Evolutionary conservation across 2,888 invertebrate species (phyloP), one percentile per base, ranked within the genome.

Genomic region (Petrophora chlorosata): DNA sequence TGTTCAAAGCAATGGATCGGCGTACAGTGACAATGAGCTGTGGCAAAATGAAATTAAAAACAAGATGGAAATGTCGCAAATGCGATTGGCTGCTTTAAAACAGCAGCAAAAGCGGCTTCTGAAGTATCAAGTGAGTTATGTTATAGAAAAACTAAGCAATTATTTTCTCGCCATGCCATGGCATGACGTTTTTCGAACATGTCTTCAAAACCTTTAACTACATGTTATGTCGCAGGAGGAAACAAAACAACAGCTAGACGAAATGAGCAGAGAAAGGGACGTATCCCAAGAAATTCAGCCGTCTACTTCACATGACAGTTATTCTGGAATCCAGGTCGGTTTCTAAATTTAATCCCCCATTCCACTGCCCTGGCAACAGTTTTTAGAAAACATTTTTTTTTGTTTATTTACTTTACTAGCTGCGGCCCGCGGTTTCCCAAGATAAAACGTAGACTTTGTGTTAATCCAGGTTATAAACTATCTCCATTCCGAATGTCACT

Each of bases 31-130:
- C 16, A 92, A 91, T 68, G 89, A 91, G 48, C 76, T 88, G 19
- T 90, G 92, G 80, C 92, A 92, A 67, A 90, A 89, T 59, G 91
- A 92, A 61, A 82, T 93, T 17, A 92, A 92, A 60, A 91, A 90
- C 57, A 93, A 92, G 73, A 91, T 93, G 85, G 93, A 93, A 67
- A 82, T 92, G 61, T 92, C 93, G 0, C 92, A 93, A 64, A 89
- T 91, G 55, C 91, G 92, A 19, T 76, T 93, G 42, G 82, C 86
- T 10, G 91, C 92, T 12, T 70, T 93, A 28, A 92, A 92, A 60
- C 92, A 93, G 50, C 93, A 93, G 63, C 93, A 93, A 65, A 86
- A 87, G 50, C 71, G 88, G 52, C 74, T 91, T 13, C 61, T 90
- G 0, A 91, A 90, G 61, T 91, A 88, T 70, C 91, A 90, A 79